Evolutionary conservation across 2,797 vertebrate species (phyloP).

Genomic region (Ispidina picta): DNA sequence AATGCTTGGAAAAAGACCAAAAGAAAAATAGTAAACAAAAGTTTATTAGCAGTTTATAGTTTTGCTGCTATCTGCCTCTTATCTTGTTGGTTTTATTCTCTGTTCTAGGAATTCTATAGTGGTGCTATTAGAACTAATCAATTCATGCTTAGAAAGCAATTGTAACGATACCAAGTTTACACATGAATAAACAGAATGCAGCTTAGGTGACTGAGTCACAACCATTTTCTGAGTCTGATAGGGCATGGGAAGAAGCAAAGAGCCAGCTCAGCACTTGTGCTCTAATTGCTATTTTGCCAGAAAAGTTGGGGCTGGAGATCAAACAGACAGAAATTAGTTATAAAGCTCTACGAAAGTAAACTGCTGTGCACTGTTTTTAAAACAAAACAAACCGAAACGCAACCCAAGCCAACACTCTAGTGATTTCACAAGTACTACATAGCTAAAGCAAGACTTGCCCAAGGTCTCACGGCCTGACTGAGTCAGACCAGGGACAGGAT

Average conservation of each 20-base stretch:
- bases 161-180: slow-evolving; percentile 61
- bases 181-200: slow-evolving; percentile 55
- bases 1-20: neutral
- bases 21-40: neutral
- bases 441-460: neutral
- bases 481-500: neutral
- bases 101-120: slow-evolving; percentile 42
- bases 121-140: slow-evolving; percentile 55
- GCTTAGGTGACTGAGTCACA: slow-evolving; percentile 62
- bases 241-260: slow-evolving; percentile 48
- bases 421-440: slow-evolving; percentile 25
- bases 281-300: slow-evolving; percentile 62
- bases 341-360: slow-evolving; percentile 42
- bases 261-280: slow-evolving; percentile 62
- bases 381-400: neutral
- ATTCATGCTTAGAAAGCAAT: slow-evolving; percentile 70
- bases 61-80: slow-evolving; percentile 1
- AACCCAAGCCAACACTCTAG: neutral
- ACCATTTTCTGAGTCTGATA: slow-evolving; percentile 40
- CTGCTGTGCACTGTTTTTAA: neutral
- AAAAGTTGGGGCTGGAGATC: slow-evolving; percentile 55
- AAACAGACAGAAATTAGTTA: slow-evolving; percentile 46
- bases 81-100: slow-evolving; percentile 25
- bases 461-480: neutral
- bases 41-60: neutral